Evolutionary conservation across 92 coral and sea anemone species (phyloP).

Genomic region (Porites rus): DNA sequence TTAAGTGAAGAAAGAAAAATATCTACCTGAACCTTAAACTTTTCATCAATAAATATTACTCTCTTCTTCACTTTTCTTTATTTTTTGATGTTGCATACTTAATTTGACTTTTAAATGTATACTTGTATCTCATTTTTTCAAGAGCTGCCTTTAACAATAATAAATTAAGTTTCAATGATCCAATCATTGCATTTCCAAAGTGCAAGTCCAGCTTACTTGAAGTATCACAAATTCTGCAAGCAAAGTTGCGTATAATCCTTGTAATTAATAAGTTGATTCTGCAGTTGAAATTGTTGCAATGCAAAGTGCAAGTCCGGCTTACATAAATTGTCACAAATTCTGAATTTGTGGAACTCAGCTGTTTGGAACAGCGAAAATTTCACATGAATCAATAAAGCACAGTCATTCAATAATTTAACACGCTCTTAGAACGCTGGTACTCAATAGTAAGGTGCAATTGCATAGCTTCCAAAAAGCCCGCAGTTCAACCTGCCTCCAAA

Average conservation of each 20-base stretch:
- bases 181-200: conserved; percentile 14
- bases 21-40: no score
- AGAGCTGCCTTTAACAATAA: conserved; percentile 4
- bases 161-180: background rate
- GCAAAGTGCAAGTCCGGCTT: conserved; percentile 21
- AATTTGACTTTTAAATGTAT: background rate
- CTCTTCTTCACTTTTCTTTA: no score
- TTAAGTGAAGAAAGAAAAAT: no score
- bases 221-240: conserved; percentile 2
- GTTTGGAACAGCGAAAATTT: conserved; percentile 33
- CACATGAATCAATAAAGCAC: background rate
- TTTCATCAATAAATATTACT: no score
- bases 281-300: background rate
- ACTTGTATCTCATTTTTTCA: background rate
- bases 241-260: background rate
- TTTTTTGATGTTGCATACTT: no score
- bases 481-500: conserved; percentile 30
- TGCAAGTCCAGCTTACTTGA: conserved; percentile 36
- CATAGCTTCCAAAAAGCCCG: conserved; percentile 31
- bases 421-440: conserved; percentile 44
- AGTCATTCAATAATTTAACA: background rate
- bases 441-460: background rate
- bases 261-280: background rate
- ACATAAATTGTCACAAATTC: conserved; percentile 17
- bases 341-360: background rate